These are phyloP conservation scores for Phytoseiulus persimilis DNA, from an alignment of 2,888 invertebrate species.

Conservation along the genomic window DNA sequence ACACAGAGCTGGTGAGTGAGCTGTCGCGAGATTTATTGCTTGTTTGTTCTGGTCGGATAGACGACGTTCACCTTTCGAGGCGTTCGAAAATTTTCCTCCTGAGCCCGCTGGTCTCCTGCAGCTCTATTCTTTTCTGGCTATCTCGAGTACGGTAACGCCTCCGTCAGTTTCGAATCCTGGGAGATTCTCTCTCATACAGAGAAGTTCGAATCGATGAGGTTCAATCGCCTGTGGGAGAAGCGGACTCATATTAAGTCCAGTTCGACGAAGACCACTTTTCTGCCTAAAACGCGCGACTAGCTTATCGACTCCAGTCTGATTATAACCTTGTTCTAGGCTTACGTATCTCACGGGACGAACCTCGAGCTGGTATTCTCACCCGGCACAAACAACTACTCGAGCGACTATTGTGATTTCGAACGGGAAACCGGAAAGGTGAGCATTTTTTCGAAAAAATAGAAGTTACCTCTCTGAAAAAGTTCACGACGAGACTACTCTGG, in stretches of 20 bases:
- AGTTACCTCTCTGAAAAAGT: neutral
- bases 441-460: neutral
- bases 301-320: neutral
- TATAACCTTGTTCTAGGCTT: conserved; percentile 57
- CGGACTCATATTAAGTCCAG: too few relatives aligned
- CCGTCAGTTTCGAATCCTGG: too few relatives aligned
- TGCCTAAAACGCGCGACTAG: too few relatives aligned
- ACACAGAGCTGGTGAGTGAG: conserved; percentile 69
- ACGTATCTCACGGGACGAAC: conserved; percentile 86
- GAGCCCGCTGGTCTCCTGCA: too few relatives aligned
- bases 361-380: conserved; percentile 70
- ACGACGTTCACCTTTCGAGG: too few relatives aligned
- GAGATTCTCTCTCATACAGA: too few relatives aligned
- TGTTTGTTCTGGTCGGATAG: neutral
- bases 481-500: too few relatives aligned
- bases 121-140: too few relatives aligned
- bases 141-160: too few relatives aligned
- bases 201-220: too few relatives aligned
- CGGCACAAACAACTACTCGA: conserved; percentile 49
- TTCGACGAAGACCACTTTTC: too few relatives aligned
- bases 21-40: neutral
- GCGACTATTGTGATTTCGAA: conserved; percentile 77
- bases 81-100: neutral
- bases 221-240: too few relatives aligned
- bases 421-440: conserved; percentile 87